Evolutionary conservation across 2,113 vertebrate species (phyloP).

Genomic region (Mixornis gularis): DNA sequence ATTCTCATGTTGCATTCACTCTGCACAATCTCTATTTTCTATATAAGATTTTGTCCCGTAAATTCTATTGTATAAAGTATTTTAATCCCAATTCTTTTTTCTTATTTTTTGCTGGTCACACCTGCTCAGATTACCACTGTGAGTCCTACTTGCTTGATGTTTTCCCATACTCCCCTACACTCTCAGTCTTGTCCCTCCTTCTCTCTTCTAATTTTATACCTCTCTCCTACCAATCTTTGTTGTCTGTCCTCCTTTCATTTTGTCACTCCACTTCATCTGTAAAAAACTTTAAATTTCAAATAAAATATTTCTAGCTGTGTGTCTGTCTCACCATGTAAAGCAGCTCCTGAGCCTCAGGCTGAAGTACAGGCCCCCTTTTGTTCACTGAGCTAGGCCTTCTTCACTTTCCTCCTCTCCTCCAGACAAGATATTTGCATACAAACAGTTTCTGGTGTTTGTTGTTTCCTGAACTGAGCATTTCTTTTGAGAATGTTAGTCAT

Average conservation of each 20-base stretch:
- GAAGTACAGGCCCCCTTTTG: background rate
- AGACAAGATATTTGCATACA: background rate
- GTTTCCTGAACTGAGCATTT: background rate
- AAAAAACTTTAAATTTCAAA: background rate
- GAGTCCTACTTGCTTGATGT: background rate
- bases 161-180: background rate
- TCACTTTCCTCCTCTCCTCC: background rate
- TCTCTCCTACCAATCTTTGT: background rate
- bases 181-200: background rate
- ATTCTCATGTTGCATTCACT: background rate
- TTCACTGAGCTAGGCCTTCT: background rate
- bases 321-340: background rate
- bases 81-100: background rate
- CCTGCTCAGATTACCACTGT: background rate
- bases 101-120: background rate
- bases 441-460: background rate
- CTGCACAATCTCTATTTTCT: background rate
- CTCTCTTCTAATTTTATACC: background rate
- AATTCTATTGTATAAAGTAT: background rate
- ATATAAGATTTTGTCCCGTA: background rate
- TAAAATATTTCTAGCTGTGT: background rate
- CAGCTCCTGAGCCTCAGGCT: background rate
- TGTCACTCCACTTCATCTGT: background rate
- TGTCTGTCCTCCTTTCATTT: background rate
- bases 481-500: background rate